phyloP scores from a whole-genome alignment of 2,797 vertebrate genomes.

The Premnoplex brunnescens region DNA sequence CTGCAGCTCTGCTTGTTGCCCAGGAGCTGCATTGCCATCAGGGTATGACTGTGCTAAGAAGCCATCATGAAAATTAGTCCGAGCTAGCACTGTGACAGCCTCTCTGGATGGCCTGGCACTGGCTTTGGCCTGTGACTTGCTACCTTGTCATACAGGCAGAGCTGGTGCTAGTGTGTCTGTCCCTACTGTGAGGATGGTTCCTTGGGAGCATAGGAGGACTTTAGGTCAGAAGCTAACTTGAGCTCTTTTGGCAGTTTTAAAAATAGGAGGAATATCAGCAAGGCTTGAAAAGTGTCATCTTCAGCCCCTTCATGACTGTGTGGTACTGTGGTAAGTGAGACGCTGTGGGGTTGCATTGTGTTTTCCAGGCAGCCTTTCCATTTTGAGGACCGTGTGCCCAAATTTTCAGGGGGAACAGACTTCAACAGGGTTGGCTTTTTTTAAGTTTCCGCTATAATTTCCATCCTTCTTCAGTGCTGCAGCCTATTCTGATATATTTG shows the following conservation, averaged over 20 bases:
- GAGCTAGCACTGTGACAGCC: background rate
- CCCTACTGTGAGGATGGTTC: background rate
- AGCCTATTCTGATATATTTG: background rate
- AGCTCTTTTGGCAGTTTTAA: background rate
- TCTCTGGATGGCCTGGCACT: background rate
- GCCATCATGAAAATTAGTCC: accelerated
- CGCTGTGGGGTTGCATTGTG: accelerated
- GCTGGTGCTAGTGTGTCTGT: accelerated
- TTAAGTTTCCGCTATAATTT: background rate
- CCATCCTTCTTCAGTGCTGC: background rate
- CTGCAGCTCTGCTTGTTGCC: background rate
- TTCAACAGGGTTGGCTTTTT: background rate
- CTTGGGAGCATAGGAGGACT: accelerated
- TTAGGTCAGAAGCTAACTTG: background rate
- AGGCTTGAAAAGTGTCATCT: background rate
- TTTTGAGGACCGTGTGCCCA: background rate
- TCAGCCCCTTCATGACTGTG: background rate
- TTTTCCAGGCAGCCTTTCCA: background rate
- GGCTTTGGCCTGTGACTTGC: background rate
- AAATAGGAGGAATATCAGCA: background rate
- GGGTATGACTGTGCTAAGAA: background rate
- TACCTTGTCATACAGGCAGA: background rate
- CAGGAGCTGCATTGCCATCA: background rate
- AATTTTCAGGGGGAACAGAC: background rate
- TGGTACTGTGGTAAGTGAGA: background rate